These are phyloP conservation scores for Tragulus kanchil DNA, from an alignment of 2,113 vertebrate species.

Conservation along the genomic window DNA sequence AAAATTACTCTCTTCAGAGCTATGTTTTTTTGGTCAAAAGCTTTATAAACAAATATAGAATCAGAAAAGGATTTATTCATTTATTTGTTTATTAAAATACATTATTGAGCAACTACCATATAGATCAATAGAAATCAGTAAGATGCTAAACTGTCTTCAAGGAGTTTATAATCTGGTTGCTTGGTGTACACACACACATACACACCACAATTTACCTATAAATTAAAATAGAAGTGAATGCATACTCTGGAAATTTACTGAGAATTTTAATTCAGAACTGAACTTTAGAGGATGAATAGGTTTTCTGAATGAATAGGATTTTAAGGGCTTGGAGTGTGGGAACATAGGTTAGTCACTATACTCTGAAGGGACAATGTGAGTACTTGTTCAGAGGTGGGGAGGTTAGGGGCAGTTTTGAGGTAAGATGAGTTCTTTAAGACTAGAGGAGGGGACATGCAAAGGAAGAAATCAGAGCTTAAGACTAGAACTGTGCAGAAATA, in stretches of 20 bases:
- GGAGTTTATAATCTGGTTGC: not conserved
- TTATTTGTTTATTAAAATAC: not conserved
- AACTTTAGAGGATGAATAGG: not conserved
- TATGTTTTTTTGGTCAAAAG: not conserved
- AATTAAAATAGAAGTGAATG: not conserved
- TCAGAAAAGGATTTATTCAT: not conserved
- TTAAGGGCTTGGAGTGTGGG: not conserved
- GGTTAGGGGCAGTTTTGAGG: not conserved
- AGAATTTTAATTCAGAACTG: not conserved
- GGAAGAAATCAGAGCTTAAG: not conserved
- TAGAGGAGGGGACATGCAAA: not conserved
- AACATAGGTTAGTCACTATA: not conserved
- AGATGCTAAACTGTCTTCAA: not conserved
- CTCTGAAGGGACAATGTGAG: not conserved
- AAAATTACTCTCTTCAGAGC: not conserved
- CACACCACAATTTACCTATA: not conserved
- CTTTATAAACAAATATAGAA: not conserved
- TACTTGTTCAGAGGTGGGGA: not conserved
- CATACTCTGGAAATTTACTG: not conserved
- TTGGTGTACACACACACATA: not conserved
- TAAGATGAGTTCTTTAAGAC: not conserved
- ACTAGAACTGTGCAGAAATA: not conserved
- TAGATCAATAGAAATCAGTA: not conserved
- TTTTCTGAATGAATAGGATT: not conserved
- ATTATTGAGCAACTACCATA: not conserved